A percentile compares a stretch with the other conserved stretches of the same genome.
Evolutionary conservation across 2,888 invertebrate genomes (phyloP).

Genomic region (Aphidoletes aphidimyza): DNA sequence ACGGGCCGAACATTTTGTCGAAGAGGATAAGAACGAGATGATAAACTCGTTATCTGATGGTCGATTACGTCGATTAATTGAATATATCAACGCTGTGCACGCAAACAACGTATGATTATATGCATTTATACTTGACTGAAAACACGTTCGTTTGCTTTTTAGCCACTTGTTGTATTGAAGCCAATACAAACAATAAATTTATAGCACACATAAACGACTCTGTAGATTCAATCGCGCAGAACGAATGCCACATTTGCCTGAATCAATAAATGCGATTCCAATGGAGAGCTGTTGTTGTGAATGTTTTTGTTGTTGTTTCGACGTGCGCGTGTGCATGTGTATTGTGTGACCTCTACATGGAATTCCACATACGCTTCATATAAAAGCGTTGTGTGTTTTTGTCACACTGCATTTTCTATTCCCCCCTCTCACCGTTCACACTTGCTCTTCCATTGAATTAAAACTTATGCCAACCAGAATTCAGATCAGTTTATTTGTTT

Average conservation of each 20-base stretch:
- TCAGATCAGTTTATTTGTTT: conserved; percentile 6
- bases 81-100: conserved; percentile 33
- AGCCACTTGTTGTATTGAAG: conserved; percentile 43
- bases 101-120: conserved; percentile 32
- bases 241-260: conserved; percentile 48
- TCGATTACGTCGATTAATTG: conserved; percentile 49
- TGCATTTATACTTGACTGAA: conserved; percentile 11
- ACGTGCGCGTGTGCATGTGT: not conserved
- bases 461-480: not conserved
- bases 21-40: not conserved
- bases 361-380: conserved; percentile 22
- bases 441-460: too few relatives aligned
- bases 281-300: too few relatives aligned
- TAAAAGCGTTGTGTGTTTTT: not conserved
- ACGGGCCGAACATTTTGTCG: not conserved
- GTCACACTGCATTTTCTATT: not conserved
- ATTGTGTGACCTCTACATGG: conserved; percentile 16
- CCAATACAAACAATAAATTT: conserved; percentile 47
- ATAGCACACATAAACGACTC: conserved; percentile 12
- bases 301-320: conserved; percentile 28
- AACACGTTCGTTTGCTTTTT: conserved; percentile 31
- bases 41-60: conserved; percentile 42
- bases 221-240: conserved; percentile 39
- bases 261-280: conserved; percentile 39
- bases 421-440: not conserved